phyloP scores from a whole-genome alignment of 1,140 invertebrate genomes.

The Popillia japonica region DNA sequence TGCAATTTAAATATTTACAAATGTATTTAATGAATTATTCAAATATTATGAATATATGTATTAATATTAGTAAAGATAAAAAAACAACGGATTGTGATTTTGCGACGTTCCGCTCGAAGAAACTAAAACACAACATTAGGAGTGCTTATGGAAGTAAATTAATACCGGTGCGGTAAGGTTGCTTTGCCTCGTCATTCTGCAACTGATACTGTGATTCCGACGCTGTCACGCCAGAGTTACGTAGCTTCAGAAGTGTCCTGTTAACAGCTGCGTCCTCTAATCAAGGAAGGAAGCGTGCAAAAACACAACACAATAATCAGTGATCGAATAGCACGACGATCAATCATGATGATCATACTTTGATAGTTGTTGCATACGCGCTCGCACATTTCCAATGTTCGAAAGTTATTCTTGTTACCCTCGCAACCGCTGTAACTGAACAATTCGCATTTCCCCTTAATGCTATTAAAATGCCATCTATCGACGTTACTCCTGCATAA shows the following conservation, averaged over 20 bases:
- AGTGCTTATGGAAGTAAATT: too few relatives aligned
- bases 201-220: slow-evolving; percentile 58
- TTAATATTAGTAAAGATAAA: too few relatives aligned
- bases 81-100: neutral
- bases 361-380: slow-evolving; percentile 58
- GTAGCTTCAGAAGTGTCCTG: slow-evolving; percentile 52
- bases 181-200: slow-evolving; percentile 50
- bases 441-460: slow-evolving; percentile 69
- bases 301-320: neutral
- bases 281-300: slow-evolving; percentile 50
- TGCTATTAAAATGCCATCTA: slow-evolving; percentile 77
- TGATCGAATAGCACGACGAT: slow-evolving; percentile 48
- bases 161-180: slow-evolving; percentile 31
- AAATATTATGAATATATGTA: too few relatives aligned
- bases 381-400: slow-evolving; percentile 61
- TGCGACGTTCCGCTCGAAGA: too few relatives aligned
- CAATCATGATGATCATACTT: slow-evolving; percentile 62
- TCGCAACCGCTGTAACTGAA: slow-evolving; percentile 82
- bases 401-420: slow-evolving; percentile 80
- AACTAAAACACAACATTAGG: too few relatives aligned
- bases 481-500: slow-evolving; percentile 72
- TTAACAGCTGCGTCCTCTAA: slow-evolving; percentile 54
- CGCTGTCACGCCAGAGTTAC: slow-evolving; percentile 52
- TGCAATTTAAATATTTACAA: too few relatives aligned
- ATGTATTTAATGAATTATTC: neutral